A percentile compares a stretch with the other conserved stretches of the same genome.
Conservation (phyloP, 1,140 invertebrate genomes). For the Drosophila oshimai region DNA sequence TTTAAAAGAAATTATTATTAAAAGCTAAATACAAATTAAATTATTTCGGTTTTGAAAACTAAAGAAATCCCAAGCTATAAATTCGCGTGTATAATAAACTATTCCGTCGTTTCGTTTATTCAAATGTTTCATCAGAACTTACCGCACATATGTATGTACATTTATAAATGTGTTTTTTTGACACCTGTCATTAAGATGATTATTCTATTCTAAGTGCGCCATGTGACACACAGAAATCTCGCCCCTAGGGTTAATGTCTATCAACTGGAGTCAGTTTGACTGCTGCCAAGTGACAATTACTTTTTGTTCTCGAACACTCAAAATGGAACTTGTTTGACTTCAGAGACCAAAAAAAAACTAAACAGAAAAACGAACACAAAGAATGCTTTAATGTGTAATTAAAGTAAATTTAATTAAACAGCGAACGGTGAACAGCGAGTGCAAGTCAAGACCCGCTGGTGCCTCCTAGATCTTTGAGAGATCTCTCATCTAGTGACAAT, state of each 20-base stretch:
- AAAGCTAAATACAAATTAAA: too few species aligned
- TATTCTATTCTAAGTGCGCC: slow-evolving; percentile 19
- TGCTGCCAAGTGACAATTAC: slow-evolving; percentile 37
- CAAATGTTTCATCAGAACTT: neutral
- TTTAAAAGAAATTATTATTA: too few species aligned
- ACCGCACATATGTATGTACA: neutral
- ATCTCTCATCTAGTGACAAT: slow-evolving; percentile 61
- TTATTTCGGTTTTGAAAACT: neutral
- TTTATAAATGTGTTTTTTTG: neutral
- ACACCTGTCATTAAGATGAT: neutral
- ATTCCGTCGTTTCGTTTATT: slow-evolving; percentile 1
- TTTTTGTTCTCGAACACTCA: slow-evolving; percentile 38
- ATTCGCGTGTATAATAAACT: neutral
- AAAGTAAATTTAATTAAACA: slow-evolving; percentile 72
- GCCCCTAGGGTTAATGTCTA: slow-evolving; percentile 41
- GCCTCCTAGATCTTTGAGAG: slow-evolving; percentile 19
- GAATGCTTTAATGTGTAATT: slow-evolving; percentile 69
- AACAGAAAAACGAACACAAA: slow-evolving; percentile 17
- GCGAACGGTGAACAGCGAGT: slow-evolving; percentile 23
- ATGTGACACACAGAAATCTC: slow-evolving; percentile 18
- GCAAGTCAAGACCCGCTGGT: slow-evolving; percentile 40
- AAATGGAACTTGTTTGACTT: slow-evolving; percentile 76
- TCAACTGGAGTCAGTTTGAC: slow-evolving; percentile 10
- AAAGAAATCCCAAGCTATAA: neutral
- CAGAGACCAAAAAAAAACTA: slow-evolving; percentile 1